These are phyloP conservation scores for Henricia sp. DNA, from an alignment of 53 echinoderm and acorn worm genomes.

Conservation along the genomic window DNA sequence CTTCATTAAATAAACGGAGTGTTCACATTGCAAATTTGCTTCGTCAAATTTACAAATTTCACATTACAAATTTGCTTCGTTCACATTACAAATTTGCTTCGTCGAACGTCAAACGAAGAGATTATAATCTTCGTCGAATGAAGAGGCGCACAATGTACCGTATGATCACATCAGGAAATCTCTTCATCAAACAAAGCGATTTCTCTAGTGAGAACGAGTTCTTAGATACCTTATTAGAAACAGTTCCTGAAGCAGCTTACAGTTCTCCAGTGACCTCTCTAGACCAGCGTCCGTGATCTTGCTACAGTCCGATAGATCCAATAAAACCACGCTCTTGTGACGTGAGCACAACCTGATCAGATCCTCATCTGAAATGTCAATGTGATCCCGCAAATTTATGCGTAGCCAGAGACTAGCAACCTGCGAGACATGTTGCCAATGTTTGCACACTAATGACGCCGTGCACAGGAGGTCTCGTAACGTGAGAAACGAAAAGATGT, in stretches of 20 bases:
- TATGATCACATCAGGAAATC: too few species aligned
- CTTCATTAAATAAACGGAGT: too few species aligned
- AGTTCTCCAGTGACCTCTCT: conserved; percentile 11
- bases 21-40: too few species aligned
- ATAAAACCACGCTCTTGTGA: conserved; percentile 30
- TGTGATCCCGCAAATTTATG: conserved; percentile 16
- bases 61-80: too few species aligned
- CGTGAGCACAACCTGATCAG: conserved; percentile 31
- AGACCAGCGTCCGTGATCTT: conserved; percentile 59
- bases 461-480: conserved; percentile 49
- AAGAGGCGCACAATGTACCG: too few species aligned
- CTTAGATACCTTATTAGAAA: conserved; percentile 63
- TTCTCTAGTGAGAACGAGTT: too few species aligned
- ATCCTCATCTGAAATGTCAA: conserved; percentile 42
- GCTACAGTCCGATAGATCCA: conserved; percentile 53
- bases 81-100: too few species aligned
- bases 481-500: conserved; percentile 61
- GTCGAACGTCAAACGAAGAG: too few species aligned
- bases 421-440: conserved; percentile 42
- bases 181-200: too few species aligned
- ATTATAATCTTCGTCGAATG: too few species aligned
- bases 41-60: too few species aligned
- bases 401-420: conserved; percentile 60
- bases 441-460: conserved; percentile 60
- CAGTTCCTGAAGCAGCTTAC: conserved; percentile 49